Percentiles rank a stretch among this genome's conserved stretches.
Evolutionary conservation across 2,113 vertebrate genomes (phyloP).

Genomic region (Entomyzon cyanotis): DNA sequence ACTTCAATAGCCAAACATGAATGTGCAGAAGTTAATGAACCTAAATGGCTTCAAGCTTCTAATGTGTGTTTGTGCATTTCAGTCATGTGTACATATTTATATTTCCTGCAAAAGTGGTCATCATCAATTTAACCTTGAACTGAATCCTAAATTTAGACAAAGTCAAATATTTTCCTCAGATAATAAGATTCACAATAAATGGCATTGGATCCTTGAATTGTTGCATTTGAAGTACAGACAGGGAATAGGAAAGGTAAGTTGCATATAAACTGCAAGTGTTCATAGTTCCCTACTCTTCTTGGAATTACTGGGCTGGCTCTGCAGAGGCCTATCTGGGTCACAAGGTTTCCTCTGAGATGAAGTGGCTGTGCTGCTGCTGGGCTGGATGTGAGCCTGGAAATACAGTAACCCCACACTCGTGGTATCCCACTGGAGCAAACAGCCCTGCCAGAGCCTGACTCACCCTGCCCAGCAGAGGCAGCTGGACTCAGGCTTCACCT

Average conservation of each 20-base stretch:
- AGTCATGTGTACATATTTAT: background rate
- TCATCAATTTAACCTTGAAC: background rate
- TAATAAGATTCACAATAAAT: background rate
- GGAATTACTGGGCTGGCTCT: background rate
- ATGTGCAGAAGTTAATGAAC: background rate
- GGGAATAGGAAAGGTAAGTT: background rate
- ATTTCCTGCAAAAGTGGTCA: background rate
- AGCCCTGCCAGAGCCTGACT: background rate
- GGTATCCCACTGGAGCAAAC: background rate
- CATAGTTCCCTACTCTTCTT: background rate
- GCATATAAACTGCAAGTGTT: background rate
- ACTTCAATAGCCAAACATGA: background rate
- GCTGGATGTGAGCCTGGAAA: background rate
- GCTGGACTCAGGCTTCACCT: background rate
- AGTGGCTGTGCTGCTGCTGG: rapidly evolving
- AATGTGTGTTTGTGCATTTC: background rate
- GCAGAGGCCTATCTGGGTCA: background rate
- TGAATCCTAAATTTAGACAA: background rate
- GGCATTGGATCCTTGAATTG: background rate
- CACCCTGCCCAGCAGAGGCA: background rate
- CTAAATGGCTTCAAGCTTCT: background rate
- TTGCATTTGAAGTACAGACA: background rate
- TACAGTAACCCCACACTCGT: background rate
- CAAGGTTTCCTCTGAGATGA: background rate
- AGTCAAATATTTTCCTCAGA: background rate